These are phyloP conservation scores for Lithophane semibrunnea DNA, from an alignment of 2,888 invertebrate species.

Conservation along the genomic window DNA sequence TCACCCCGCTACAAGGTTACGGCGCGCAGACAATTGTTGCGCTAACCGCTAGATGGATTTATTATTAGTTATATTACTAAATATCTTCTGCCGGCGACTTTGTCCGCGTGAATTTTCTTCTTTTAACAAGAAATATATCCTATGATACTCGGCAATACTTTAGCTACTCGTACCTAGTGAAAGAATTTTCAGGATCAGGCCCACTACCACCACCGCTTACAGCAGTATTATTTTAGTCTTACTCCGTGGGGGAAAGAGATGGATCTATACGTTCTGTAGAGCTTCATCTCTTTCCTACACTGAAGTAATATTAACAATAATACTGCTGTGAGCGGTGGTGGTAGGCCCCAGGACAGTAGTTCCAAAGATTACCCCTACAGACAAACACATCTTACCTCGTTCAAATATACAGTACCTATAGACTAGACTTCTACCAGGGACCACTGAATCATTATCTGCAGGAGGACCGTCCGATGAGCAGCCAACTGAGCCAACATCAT, in stretches of 20 bases:
- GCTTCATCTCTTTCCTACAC: no score
- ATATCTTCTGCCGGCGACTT: not conserved
- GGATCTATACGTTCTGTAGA: no score
- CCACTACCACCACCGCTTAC: no score
- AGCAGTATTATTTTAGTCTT: no score
- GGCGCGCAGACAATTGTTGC: conserved; percentile 35
- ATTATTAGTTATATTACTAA: conserved; percentile 4
- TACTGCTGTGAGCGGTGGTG: no score
- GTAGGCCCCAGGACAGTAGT: not conserved
- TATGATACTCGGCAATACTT: not conserved
- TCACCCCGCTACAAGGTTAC: conserved; percentile 72
- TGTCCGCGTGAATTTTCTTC: not conserved
- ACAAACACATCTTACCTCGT: not conserved
- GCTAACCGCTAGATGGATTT: conserved; percentile 28
- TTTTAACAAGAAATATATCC: not conserved
- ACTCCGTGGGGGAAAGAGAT: no score
- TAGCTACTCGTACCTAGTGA: not conserved
- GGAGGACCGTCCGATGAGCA: no score
- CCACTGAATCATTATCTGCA: no score
- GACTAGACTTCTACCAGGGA: no score
- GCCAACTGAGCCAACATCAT: no score
- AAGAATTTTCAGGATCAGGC: not conserved
- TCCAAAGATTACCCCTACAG: not conserved
- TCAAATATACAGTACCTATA: no score
- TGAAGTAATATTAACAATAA: no score